A percentile compares a stretch with the other conserved stretches of the same genome.
Conservation (phyloP, 2,797 vertebrate genomes). For the Lacerta agilis region DNA sequence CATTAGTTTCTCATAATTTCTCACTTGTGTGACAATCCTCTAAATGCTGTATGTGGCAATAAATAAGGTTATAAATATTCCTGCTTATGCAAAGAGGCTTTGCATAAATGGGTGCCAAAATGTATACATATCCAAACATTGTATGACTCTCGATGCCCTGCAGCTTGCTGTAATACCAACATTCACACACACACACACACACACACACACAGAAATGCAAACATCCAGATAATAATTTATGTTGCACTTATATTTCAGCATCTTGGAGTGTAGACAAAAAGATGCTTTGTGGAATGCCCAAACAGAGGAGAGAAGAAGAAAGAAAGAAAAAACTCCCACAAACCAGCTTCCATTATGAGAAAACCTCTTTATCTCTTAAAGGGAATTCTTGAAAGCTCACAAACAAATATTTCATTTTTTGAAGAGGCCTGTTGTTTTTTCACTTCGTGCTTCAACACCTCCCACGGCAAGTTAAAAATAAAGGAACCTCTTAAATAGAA, state of each 20-base stretch:
- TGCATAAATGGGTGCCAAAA: not conserved
- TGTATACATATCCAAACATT: not conserved
- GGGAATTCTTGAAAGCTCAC: not conserved
- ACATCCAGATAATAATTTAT: not conserved
- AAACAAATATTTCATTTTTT: constrained; percentile 10
- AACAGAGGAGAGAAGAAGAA: not conserved
- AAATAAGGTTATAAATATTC: too few relatives aligned
- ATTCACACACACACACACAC: rapidly evolving
- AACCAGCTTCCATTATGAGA: not conserved
- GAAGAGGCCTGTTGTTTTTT: not conserved
- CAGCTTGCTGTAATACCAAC: not conserved
- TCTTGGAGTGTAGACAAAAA: not conserved
- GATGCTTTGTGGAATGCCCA: not conserved
- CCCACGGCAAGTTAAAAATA: not conserved
- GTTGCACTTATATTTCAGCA: not conserved
- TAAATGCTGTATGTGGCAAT: too few relatives aligned
- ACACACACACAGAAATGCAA: too few relatives aligned
- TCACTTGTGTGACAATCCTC: too few relatives aligned
- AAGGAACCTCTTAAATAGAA: constrained; percentile 21
- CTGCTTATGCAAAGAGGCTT: too few relatives aligned
- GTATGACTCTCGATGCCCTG: not conserved
- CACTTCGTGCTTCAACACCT: not conserved
- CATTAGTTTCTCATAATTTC: too few relatives aligned
- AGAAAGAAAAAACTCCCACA: not conserved
- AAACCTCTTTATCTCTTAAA: not conserved